phyloP scores from a whole-genome alignment of 2,113 vertebrate species.

The Echinops telfairi region DNA sequence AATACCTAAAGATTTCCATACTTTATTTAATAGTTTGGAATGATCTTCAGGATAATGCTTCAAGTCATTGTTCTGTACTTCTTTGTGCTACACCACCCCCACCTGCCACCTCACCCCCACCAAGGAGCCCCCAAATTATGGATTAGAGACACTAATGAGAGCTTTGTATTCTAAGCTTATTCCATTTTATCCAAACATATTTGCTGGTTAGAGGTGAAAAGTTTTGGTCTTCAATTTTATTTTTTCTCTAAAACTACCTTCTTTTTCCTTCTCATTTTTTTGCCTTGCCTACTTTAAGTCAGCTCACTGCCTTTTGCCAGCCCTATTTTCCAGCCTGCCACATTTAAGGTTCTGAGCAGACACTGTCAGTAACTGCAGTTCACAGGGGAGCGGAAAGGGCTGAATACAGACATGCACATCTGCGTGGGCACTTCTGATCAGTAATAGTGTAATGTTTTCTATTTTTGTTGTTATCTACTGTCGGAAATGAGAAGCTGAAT shows the following conservation, averaged over 20 bases:
- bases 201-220: constrained; percentile 24
- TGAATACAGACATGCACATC: background rate
- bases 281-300: constrained; percentile 65
- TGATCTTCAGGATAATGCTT: constrained; percentile 44
- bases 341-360: constrained; percentile 46
- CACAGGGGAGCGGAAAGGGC: constrained; percentile 58
- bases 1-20: constrained; percentile 39
- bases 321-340: constrained; percentile 59
- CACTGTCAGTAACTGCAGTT: constrained; percentile 14
- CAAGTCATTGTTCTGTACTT: background rate
- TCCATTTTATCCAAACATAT: constrained; percentile 52
- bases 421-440: constrained; percentile 21
- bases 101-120: no score
- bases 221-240: constrained; percentile 40
- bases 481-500: constrained; percentile 1
- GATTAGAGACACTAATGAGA: constrained; percentile 4
- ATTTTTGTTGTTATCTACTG: constrained; percentile 35
- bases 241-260: constrained; percentile 64
- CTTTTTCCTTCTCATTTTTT: constrained; percentile 70
- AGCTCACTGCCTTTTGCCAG: constrained; percentile 65
- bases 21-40: constrained; percentile 42
- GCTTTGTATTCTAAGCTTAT: constrained; percentile 27
- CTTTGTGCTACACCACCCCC: background rate
- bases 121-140: background rate
- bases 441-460: constrained; percentile 53